These are phyloP conservation scores for Istiophorus platypterus DNA, from an alignment of 2,113 vertebrate species.

Conservation along the genomic window DNA sequence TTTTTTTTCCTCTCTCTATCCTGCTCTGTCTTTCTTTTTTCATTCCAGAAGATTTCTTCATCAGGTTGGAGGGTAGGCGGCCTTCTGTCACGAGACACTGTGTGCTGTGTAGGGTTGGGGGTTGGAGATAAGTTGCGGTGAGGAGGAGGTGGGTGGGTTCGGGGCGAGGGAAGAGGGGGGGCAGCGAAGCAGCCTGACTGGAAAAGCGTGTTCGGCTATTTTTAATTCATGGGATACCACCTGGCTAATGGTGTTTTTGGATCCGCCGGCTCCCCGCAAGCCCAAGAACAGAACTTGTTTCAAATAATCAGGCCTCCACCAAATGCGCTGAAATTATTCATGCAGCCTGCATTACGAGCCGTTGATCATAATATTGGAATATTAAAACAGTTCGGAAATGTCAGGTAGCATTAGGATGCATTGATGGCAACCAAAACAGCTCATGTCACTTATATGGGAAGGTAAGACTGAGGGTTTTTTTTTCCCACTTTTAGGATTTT, in stretches of 20 bases:
- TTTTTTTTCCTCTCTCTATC: neutral
- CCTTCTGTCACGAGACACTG: conserved; percentile 88
- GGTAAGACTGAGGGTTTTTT: neutral
- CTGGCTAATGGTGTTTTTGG: conserved; percentile 97
- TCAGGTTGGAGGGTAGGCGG: conserved; percentile 67
- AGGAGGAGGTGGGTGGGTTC: conserved; percentile 14
- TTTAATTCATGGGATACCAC: conserved; percentile 96
- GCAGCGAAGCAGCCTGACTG: conserved; percentile 86
- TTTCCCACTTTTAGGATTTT: neutral
- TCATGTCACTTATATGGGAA: conserved; percentile 29
- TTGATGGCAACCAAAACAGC: conserved; percentile 56
- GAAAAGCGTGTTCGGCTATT: conserved; percentile 95
- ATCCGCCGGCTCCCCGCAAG: conserved; percentile 84
- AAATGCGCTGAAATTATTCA: conserved; percentile 83
- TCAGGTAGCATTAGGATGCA: conserved; percentile 74
- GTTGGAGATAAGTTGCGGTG: conserved; percentile 20
- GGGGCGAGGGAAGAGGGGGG: neutral
- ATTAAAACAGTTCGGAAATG: conserved; percentile 74
- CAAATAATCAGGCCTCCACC: conserved; percentile 76
- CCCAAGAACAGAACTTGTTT: conserved; percentile 81
- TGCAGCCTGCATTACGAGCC: conserved; percentile 77
- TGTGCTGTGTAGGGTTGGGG: conserved; percentile 61
- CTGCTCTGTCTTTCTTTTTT: conserved; percentile 11
- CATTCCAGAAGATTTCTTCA: conserved; percentile 63
- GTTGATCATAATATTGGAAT: conserved; percentile 80